Conservation (phyloP, 2,113 vertebrate species). For the Seriola aureovittata region DNA sequence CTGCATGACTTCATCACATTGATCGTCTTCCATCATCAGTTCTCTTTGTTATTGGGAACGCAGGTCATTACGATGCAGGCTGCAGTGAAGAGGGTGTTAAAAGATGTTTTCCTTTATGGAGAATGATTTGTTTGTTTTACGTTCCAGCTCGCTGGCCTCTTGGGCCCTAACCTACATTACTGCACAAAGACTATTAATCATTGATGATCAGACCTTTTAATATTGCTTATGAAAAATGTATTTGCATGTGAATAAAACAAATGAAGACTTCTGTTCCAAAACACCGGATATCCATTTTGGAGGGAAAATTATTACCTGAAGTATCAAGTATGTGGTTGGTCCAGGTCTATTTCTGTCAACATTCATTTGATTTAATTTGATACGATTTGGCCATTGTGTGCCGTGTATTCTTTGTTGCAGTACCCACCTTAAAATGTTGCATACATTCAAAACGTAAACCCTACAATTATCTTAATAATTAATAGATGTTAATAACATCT, state of each 20-base stretch:
- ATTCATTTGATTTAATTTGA: background rate
- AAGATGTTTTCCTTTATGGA: constrained; percentile 68
- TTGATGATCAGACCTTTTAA: constrained; percentile 83
- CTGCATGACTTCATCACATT: constrained; percentile 28
- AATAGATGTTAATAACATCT: background rate
- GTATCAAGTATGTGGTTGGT: background rate
- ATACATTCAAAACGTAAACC: background rate
- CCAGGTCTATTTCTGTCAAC: background rate
- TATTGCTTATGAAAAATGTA: constrained; percentile 76
- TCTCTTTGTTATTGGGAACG: constrained; percentile 37
- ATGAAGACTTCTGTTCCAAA: constrained; percentile 36
- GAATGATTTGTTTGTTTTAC: constrained; percentile 80
- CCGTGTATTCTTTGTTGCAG: background rate
- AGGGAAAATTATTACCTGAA: constrained; percentile 3
- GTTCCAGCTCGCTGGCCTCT: constrained; percentile 62
- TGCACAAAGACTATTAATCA: constrained; percentile 83
- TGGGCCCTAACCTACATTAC: constrained; percentile 84
- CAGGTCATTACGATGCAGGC: constrained; percentile 54
- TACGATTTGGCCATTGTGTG: background rate
- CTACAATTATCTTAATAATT: background rate
- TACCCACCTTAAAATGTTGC: background rate
- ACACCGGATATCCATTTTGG: constrained; percentile 13
- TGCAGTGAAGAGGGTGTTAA: constrained; percentile 52
- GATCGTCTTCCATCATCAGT: constrained; percentile 41
- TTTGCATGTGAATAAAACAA: constrained; percentile 68